phyloP scores from a whole-genome alignment of 64 coral and sea anemone species.

The Orbicella faveolata region DNA sequence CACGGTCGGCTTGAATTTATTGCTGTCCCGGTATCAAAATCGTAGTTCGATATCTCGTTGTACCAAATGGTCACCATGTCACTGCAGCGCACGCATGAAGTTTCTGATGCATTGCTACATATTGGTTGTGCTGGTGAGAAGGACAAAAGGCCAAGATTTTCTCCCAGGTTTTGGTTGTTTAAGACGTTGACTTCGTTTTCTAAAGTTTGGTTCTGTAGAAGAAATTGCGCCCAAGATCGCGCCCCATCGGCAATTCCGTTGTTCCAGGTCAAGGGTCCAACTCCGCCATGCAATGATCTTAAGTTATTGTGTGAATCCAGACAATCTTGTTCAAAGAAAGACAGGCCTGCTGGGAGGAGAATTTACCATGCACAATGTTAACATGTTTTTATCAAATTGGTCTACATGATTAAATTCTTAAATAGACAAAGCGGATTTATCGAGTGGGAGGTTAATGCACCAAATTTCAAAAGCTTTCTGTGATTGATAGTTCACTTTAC shows the following conservation, averaged over 20 bases:
- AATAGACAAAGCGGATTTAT: no score
- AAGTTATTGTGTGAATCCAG: slow-evolving; percentile 3
- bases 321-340: slow-evolving; percentile 27
- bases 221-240: background rate
- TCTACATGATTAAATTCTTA: no score
- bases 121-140: background rate
- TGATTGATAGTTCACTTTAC: no score
- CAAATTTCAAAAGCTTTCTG: no score
- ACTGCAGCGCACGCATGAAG: background rate
- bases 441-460: no score
- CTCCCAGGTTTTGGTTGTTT: background rate
- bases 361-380: background rate
- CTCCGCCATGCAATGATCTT: background rate
- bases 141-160: background rate
- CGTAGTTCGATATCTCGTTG: background rate
- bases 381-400: no score
- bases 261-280: background rate
- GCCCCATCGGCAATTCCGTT: background rate
- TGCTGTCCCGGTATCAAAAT: background rate
- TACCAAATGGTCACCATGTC: background rate
- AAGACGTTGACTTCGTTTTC: background rate
- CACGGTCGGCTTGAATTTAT: background rate
- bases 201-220: background rate
- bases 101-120: background rate
- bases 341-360: background rate